These are phyloP conservation scores for Sphenopsis melanotis DNA, from an alignment of 2,797 vertebrate genomes.

Conservation along the genomic window DNA sequence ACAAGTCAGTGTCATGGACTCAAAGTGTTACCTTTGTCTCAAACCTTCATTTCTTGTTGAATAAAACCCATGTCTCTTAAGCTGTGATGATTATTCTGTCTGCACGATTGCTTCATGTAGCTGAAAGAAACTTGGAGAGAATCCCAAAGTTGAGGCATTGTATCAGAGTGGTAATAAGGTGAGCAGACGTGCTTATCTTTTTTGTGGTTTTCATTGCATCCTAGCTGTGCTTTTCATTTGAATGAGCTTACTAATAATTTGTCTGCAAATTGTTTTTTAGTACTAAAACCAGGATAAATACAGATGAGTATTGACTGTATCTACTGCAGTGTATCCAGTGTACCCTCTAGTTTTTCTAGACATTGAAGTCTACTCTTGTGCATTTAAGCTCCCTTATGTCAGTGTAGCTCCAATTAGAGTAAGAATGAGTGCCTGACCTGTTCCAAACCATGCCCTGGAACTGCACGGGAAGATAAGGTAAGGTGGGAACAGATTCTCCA, in stretches of 20 bases:
- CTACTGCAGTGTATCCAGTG: not conserved
- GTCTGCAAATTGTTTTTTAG: not conserved
- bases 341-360: not conserved
- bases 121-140: not conserved
- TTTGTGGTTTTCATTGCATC: not conserved
- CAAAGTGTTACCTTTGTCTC: not conserved
- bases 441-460: not conserved
- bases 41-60: not conserved
- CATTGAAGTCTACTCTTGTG: not conserved
- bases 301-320: not conserved
- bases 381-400: not conserved
- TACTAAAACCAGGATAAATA: not conserved
- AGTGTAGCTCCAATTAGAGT: not conserved
- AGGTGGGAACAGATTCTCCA: not conserved
- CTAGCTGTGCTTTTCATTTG: not conserved
- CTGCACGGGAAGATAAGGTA: not conserved
- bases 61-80: not conserved
- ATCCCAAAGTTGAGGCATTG: not conserved
- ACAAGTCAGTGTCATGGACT: not conserved
- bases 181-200: not conserved
- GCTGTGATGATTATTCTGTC: not conserved
- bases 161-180: not conserved
- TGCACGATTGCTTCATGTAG: not conserved
- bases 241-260: not conserved
- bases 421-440: not conserved